A percentile compares a stretch with the other conserved stretches of the same genome.
phyloP scores from a whole-genome alignment of 2,113 vertebrate genomes.

The Peromyscus leucopus region DNA sequence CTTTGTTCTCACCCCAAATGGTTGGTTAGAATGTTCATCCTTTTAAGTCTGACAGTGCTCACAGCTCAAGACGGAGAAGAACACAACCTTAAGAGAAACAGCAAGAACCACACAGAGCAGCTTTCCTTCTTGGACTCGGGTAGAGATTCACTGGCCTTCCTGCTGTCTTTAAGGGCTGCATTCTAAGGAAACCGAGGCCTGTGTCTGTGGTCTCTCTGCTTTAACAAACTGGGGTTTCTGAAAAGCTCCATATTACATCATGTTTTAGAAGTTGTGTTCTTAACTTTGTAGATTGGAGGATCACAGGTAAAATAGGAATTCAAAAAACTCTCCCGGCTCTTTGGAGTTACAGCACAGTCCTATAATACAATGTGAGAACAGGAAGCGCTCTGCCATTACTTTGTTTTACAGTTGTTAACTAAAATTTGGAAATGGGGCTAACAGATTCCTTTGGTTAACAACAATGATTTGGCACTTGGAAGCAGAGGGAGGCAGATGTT shows the following conservation, averaged over 20 bases:
- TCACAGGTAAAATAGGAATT: background rate
- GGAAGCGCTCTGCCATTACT: background rate
- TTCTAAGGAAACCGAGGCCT: background rate
- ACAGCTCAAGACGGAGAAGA: background rate
- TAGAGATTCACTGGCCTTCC: background rate
- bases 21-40: background rate
- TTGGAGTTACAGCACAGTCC: background rate
- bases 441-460: background rate
- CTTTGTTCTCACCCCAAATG: too few relatives aligned
- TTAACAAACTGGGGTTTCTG: background rate
- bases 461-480: background rate
- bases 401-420: background rate
- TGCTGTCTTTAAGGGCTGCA: background rate
- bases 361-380: background rate
- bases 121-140: background rate
- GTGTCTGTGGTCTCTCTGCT: background rate
- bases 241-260: background rate
- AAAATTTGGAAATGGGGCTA: background rate
- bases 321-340: background rate
- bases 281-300: background rate
- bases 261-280: background rate
- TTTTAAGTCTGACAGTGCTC: background rate
- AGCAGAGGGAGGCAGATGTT: background rate
- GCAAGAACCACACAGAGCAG: rapidly evolving
- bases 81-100: background rate